These are phyloP conservation scores for Parnassius mnemosyne DNA, from an alignment of 2,888 invertebrate species.

Conservation along the genomic window DNA sequence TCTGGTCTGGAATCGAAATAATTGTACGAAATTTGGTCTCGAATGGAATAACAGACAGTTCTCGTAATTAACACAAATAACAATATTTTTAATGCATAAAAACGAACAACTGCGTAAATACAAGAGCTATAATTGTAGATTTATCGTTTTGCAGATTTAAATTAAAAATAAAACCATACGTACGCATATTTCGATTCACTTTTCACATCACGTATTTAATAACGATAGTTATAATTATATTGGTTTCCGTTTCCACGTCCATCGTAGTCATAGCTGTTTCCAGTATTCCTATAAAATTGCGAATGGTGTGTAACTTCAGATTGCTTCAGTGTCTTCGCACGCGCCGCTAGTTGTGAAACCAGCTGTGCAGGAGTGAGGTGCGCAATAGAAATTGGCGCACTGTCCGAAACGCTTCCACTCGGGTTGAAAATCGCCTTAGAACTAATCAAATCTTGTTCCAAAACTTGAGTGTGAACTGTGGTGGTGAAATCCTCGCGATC, in stretches of 20 bases:
- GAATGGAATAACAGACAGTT: neutral
- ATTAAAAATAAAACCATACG: neutral
- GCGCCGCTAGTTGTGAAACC: slow-evolving; percentile 70
- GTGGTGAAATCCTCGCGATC: slow-evolving; percentile 54
- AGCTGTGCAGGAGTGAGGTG: slow-evolving; percentile 73
- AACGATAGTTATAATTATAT: slow-evolving; percentile 41
- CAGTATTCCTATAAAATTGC: slow-evolving; percentile 37
- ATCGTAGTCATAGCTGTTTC: slow-evolving; percentile 44
- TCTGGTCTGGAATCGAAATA: neutral
- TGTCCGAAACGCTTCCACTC: slow-evolving; percentile 54
- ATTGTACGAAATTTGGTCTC: neutral
- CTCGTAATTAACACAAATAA: neutral
- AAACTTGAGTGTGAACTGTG: slow-evolving; percentile 66
- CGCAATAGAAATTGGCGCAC: slow-evolving; percentile 65
- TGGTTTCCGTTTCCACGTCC: slow-evolving; percentile 25
- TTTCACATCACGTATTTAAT: slow-evolving; percentile 34
- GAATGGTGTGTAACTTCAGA: slow-evolving; percentile 39
- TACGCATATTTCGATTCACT: neutral
- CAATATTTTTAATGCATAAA: too few species aligned
- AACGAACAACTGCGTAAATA: neutral
- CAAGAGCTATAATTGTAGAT: neutral
- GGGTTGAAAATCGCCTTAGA: slow-evolving; percentile 68
- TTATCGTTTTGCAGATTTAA: neutral
- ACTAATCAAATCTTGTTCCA: slow-evolving; percentile 64
- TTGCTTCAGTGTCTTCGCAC: slow-evolving; percentile 69